Conservation (phyloP, 2,888 invertebrate species). For the Tinea pellionella region DNA sequence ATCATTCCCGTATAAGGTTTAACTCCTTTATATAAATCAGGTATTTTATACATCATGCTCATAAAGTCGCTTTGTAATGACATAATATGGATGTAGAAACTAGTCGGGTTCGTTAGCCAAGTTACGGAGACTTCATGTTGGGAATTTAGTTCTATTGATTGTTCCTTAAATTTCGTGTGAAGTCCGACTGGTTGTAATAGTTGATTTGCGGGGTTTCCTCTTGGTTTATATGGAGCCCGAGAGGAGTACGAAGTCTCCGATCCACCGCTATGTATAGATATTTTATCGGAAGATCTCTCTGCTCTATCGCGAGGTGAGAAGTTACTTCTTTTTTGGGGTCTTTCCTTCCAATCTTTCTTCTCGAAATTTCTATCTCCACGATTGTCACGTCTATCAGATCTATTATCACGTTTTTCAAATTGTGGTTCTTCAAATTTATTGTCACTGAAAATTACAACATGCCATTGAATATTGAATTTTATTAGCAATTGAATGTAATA, state of each 20-base stretch:
- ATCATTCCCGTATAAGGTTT: conserved; percentile 46
- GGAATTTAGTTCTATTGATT: conserved; percentile 56
- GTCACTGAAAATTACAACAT: not conserved
- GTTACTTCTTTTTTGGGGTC: conserved; percentile 31
- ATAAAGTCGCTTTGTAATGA: conserved; percentile 68
- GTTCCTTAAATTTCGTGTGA: conserved; percentile 56
- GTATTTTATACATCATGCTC: conserved; percentile 78
- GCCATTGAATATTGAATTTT: not conserved
- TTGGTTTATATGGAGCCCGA: conserved; percentile 35
- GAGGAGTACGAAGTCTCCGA: conserved; percentile 26
- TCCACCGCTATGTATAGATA: conserved; percentile 20
- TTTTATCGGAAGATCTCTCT: conserved; percentile 32
- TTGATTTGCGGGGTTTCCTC: conserved; percentile 41
- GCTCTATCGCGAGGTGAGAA: conserved; percentile 50
- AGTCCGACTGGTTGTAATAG: conserved; percentile 55
- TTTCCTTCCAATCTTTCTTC: conserved; percentile 25
- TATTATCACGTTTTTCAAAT: conserved; percentile 14
- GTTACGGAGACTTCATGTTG: conserved; percentile 73
- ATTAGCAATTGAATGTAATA: too few relatives aligned
- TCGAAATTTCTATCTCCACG: conserved; percentile 20
- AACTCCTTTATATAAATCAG: conserved; percentile 72
- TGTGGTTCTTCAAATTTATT: not conserved
- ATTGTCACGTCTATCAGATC: conserved; percentile 31
- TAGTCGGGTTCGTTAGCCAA: conserved; percentile 81
- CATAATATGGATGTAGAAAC: conserved; percentile 75